Conservation (phyloP, 2,888 invertebrate species). For the Pseudanteris insignis region DNA sequence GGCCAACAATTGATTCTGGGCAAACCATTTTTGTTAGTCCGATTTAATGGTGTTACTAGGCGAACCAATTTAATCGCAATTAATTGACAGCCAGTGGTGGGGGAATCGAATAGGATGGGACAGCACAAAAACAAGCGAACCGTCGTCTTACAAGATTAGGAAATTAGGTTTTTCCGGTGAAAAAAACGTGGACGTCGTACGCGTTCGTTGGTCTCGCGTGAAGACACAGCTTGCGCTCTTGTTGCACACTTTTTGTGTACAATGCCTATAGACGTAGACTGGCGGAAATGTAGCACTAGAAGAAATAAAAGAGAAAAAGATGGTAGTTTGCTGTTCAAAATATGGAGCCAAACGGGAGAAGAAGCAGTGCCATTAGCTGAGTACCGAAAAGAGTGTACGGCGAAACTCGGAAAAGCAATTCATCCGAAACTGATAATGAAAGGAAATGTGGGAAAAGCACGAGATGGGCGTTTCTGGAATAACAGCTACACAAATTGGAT, state of each 20-base stretch:
- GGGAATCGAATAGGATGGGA: too few species aligned
- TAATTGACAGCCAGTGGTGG: too few species aligned
- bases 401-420: slow-evolving; percentile 16
- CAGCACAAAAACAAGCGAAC: slow-evolving; percentile 13
- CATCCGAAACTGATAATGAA: slow-evolving; percentile 34
- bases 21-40: too few species aligned
- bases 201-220: slow-evolving; percentile 37
- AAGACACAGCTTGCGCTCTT: slow-evolving; percentile 30
- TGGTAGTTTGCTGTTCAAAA: slow-evolving; percentile 35
- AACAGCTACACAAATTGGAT: slow-evolving; percentile 17
- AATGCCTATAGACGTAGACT: slow-evolving; percentile 20
- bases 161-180: slow-evolving; percentile 41
- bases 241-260: slow-evolving; percentile 25
- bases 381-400: slow-evolving; percentile 29
- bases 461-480: slow-evolving; percentile 6
- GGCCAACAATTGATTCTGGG: too few species aligned
- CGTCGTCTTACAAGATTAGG: slow-evolving; percentile 40
- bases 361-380: slow-evolving; percentile 47
- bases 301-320: slow-evolving; percentile 26
- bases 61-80: too few species aligned
- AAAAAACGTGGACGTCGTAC: slow-evolving; percentile 33
- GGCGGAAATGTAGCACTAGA: slow-evolving; percentile 18
- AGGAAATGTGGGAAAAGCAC: slow-evolving; percentile 21
- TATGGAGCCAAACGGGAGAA: slow-evolving; percentile 40
- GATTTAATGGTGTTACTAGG: too few species aligned